These are phyloP conservation scores for Aplocera efformata DNA, from an alignment of 2,888 invertebrate species.

Conservation along the genomic window DNA sequence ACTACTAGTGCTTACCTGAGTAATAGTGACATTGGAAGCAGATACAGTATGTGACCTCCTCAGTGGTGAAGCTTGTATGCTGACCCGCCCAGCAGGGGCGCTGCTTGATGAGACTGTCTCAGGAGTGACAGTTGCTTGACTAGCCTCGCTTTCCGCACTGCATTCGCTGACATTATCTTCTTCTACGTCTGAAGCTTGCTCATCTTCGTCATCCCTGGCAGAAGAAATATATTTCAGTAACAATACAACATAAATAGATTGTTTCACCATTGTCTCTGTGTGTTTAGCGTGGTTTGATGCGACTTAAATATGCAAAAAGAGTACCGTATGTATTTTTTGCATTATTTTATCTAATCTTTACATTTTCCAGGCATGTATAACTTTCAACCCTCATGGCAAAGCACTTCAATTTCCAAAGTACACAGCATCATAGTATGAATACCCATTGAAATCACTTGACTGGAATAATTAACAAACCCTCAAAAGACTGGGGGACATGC, in stretches of 20 bases:
- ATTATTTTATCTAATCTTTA: no score
- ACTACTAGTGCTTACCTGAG: constrained; percentile 35
- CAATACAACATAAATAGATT: no score
- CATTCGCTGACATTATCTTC: constrained; percentile 54
- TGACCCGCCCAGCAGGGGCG: constrained; percentile 48
- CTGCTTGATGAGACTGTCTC: constrained; percentile 65
- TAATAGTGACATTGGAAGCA: constrained; percentile 40
- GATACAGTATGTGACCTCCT: constrained; percentile 67
- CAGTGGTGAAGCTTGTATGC: constrained; percentile 50
- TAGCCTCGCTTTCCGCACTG: constrained; percentile 52
- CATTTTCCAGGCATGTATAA: not conserved
- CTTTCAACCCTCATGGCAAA: not conserved
- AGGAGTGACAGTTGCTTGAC: constrained; percentile 64
- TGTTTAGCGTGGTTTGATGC: no score
- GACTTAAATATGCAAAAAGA: no score
- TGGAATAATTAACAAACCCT: constrained; percentile 16
- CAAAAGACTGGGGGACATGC: constrained; percentile 5
- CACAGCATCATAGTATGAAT: constrained; percentile 11
- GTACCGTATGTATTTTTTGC: no score
- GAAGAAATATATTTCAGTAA: not conserved
- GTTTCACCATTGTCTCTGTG: no score
- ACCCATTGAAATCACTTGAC: constrained; percentile 17
- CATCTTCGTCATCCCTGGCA: constrained; percentile 35
- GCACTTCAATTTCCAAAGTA: constrained; percentile 6
- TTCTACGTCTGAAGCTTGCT: constrained; percentile 46